These are phyloP conservation scores for Mimas tiliae DNA, from an alignment of 2,888 invertebrate species.

Conservation along the genomic window DNA sequence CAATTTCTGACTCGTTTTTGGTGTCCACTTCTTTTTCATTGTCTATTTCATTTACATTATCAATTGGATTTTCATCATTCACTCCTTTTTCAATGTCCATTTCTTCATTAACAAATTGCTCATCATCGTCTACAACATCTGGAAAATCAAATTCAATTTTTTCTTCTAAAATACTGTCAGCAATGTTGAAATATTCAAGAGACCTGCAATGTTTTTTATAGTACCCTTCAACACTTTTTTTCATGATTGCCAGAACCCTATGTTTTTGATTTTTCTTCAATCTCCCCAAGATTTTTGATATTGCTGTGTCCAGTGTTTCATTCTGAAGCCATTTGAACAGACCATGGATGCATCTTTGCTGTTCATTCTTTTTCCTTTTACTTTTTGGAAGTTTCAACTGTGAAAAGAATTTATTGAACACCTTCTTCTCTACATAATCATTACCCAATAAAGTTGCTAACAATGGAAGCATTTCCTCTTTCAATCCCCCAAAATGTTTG, in stretches of 20 bases:
- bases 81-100: conserved; percentile 37
- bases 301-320: conserved; percentile 88
- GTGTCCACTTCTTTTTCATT: conserved; percentile 34
- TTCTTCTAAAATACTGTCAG: conserved; percentile 34
- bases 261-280: conserved; percentile 84
- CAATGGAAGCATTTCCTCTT: conserved; percentile 89
- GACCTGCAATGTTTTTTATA: conserved; percentile 84
- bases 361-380: conserved; percentile 81
- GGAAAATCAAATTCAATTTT: conserved; percentile 38
- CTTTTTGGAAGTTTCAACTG: conserved; percentile 86
- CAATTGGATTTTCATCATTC: conserved; percentile 34
- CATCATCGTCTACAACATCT: conserved; percentile 33
- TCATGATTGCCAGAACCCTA: conserved; percentile 83
- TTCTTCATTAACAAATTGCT: conserved; percentile 38
- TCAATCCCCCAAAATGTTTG: conserved; percentile 86
- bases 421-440: conserved; percentile 90
- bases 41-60: conserved; percentile 36
- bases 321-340: conserved; percentile 91
- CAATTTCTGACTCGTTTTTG: conserved; percentile 39
- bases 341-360: conserved; percentile 88
- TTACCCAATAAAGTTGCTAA: conserved; percentile 94
- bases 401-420: conserved; percentile 89
- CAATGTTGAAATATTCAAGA: conserved; percentile 83
- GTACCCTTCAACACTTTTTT: conserved; percentile 87
- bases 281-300: conserved; percentile 87